Base-by-base conservation (phyloP, 37 sponge, comb jelly and placozoan species). In the Chondrilla cf. caribensis region DNA sequence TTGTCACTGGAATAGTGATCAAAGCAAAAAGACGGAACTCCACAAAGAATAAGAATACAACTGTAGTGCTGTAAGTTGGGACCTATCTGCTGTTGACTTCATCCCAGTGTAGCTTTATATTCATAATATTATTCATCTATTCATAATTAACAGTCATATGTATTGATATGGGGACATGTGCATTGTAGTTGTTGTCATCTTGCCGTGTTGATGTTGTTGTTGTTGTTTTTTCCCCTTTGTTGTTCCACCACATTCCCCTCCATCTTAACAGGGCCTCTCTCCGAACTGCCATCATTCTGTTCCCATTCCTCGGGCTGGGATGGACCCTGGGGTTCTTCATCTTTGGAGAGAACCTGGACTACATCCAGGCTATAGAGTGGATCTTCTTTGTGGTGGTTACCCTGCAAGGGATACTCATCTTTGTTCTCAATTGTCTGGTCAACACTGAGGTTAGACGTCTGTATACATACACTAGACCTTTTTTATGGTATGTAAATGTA, bases 261-360 rank as follows among this genome's bases (percentile, higher is more conserved):
- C 64, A 65, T 14, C 32, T 21, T 2, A 42, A 24, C 42, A 90
- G 90, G 38, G 58, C 83, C 22, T 65, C 86, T 22, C 44, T 92
- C 25, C 83, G 82, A 57, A 82, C 92, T 4, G 79, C 92, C 7
- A 0, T 88, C 24, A 59, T 92, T 7, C 83, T 92, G 66, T 57
- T 92, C 31, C 92, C 92, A 5, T 54, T 85, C 60, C 77, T 92
- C 51, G 92, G 92, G 0, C 58, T 92, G 22, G 83, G 79, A 24
- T 92, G 92, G 92, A 58, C 66, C 0, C 75, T 92, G 32, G 92
- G 92, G n/a, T 82, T 92, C 64, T 79, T 92, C 58, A 87, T 88
- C 9, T 83, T 88, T 8, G 82, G 82, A 29, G 80, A 80, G 28
- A 79, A 65, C 36, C 44, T 32, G 26, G 18, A 51, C 54, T 60